These are phyloP conservation scores for Stenodera caucasica DNA, from an alignment of 2,888 invertebrate species.

Conservation along the genomic window DNA sequence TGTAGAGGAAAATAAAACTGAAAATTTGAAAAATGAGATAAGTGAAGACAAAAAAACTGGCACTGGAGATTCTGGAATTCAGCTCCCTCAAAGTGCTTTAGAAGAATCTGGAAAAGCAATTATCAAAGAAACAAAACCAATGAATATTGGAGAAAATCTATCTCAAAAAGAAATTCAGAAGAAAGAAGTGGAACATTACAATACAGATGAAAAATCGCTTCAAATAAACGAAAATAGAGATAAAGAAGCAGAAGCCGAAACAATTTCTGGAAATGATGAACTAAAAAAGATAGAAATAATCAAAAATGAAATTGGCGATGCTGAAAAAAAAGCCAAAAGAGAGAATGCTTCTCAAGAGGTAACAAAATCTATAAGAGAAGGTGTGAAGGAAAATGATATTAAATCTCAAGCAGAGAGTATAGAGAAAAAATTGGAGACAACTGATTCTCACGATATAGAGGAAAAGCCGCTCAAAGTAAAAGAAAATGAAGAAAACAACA, in stretches of 20 bases:
- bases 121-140: not conserved
- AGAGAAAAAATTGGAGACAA: not conserved
- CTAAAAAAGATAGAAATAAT: conserved; percentile 11
- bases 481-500: conserved; percentile 3
- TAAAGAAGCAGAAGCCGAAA: conserved; percentile 4
- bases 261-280: conserved; percentile 12
- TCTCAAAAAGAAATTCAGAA: not conserved
- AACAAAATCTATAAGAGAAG: too few relatives aligned
- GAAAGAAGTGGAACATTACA: not conserved
- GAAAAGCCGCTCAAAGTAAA: conserved; percentile 2
- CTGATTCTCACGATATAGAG: conserved; percentile 8
- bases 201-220: not conserved
- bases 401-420: too few relatives aligned
- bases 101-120: not conserved
- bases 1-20: too few relatives aligned
- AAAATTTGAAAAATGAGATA: too few relatives aligned
- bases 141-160: not conserved
- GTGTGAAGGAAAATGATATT: too few relatives aligned
- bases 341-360: too few relatives aligned
- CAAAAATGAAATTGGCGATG: not conserved
- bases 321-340: not conserved
- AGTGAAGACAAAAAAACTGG: not conserved
- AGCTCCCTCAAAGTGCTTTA: too few relatives aligned
- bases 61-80: not conserved
- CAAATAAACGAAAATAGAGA: not conserved